Conservation (phyloP, 1,140 invertebrate genomes). For the Eupeodes corollae region DNA sequence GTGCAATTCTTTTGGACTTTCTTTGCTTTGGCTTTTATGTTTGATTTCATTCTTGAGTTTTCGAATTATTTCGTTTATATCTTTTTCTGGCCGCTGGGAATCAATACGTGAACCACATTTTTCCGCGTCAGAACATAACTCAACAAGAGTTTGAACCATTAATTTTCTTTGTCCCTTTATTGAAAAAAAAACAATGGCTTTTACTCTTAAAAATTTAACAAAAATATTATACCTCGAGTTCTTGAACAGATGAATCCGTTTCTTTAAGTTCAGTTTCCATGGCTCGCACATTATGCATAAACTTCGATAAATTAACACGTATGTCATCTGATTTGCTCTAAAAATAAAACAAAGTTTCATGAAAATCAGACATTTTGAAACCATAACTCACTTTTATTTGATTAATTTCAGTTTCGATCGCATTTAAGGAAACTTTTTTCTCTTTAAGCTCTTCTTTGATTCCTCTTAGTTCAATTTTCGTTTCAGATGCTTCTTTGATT, state of each 20-base stretch:
- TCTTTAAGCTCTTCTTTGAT: constrained; percentile 2
- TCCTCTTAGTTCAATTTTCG: constrained; percentile 1
- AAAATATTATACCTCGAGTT: no score
- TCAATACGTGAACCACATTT: constrained; percentile 18
- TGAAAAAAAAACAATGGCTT: no score
- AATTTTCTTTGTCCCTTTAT: constrained; percentile 4
- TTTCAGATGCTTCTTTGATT: not conserved
- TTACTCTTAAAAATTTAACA: no score
- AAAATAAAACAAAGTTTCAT: not conserved
- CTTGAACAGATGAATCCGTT: not conserved
- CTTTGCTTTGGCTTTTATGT: constrained; percentile 1
- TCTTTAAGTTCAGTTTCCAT: constrained; percentile 1
- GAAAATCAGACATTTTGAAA: no score
- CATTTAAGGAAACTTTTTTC: not conserved
- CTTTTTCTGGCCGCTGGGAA: constrained; percentile 13
- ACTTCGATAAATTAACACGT: not conserved
- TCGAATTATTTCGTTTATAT: constrained; percentile 10
- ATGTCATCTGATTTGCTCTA: constrained; percentile 2
- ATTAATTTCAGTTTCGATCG: constrained; percentile 3
- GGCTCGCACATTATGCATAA: not conserved
- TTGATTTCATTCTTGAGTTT: constrained; percentile 18
- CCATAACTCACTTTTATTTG: constrained; percentile 1
- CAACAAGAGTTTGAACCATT: constrained; percentile 2
- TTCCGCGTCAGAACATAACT: constrained; percentile 7
- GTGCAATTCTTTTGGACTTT: constrained; percentile 1